Evolutionary conservation across 2,797 vertebrate species (phyloP).

Genomic region (Brachyrhaphis roseni): DNA sequence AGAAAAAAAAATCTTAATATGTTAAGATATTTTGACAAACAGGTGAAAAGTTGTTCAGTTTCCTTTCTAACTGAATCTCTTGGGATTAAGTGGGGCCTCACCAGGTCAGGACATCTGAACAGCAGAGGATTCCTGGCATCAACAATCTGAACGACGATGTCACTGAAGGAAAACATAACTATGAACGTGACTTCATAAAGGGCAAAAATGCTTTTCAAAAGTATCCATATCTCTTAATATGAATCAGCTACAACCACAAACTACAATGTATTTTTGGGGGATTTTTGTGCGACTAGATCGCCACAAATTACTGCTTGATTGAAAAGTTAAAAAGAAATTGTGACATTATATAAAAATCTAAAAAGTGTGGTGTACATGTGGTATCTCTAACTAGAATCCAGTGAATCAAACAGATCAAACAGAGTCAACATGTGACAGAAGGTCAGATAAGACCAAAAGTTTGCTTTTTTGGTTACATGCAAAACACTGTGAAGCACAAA

Average conservation of each 20-base stretch:
- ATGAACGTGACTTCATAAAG: background rate
- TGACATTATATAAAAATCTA: background rate
- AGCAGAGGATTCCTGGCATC: slow-evolving; percentile 95
- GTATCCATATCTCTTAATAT: background rate
- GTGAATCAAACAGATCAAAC: background rate
- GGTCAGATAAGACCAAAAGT: background rate
- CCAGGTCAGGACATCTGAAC: slow-evolving; percentile 94
- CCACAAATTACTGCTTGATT: background rate
- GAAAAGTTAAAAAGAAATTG: background rate
- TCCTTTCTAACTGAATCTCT: background rate
- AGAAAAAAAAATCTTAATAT: background rate
- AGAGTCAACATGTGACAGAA: background rate
- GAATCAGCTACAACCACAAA: background rate
- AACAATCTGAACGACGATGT: slow-evolving; percentile 94
- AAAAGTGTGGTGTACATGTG: background rate
- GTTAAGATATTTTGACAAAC: background rate
- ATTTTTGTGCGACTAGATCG: background rate
- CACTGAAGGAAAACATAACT: slow-evolving; percentile 75
- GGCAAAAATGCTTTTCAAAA: background rate
- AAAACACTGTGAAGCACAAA: background rate
- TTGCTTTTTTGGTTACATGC: background rate
- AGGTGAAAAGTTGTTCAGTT: background rate
- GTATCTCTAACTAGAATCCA: background rate
- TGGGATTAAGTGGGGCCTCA: slow-evolving; percentile 70
- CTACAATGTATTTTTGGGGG: background rate